phyloP scores from a whole-genome alignment of 2,888 invertebrate species.

The Carcina quercana region DNA sequence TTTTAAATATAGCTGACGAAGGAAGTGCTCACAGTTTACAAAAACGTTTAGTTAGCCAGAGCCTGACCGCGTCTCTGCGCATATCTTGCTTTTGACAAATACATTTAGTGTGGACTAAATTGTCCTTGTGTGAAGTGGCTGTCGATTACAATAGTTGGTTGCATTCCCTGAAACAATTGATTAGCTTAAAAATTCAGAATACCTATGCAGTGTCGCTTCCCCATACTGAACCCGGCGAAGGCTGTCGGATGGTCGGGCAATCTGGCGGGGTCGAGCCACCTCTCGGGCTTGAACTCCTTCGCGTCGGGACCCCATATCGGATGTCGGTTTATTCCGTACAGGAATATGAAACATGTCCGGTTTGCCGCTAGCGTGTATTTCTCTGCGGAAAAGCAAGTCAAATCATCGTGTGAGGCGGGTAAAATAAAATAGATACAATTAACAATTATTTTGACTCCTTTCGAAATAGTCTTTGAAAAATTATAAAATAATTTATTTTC shows the following conservation, averaged over 20 bases:
- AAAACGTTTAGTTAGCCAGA: no score
- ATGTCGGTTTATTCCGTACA: conserved; percentile 39
- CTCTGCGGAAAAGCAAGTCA: conserved; percentile 26
- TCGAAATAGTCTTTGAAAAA: no score
- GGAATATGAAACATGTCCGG: conserved; percentile 33
- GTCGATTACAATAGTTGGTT: no score
- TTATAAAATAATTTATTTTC: no score
- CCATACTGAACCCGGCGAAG: conserved; percentile 41
- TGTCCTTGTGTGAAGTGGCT: no score
- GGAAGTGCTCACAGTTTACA: no score
- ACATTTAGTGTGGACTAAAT: neutral
- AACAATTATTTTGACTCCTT: no score
- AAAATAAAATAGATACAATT: no score
- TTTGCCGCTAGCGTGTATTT: conserved; percentile 40
- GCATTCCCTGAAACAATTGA: no score
- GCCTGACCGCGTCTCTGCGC: neutral
- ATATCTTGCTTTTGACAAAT: neutral
- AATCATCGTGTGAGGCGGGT: no score
- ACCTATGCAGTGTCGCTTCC: conserved; percentile 47
- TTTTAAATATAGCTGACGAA: no score
- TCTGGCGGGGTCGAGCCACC: conserved; percentile 36
- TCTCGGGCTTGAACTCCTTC: conserved; percentile 40
- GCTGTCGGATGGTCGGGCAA: conserved; percentile 35
- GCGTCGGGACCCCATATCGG: conserved; percentile 43
- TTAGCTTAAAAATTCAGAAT: neutral